These are phyloP conservation scores for Orius laevigatus DNA, from an alignment of 1,140 invertebrate genomes.

Conservation along the genomic window DNA sequence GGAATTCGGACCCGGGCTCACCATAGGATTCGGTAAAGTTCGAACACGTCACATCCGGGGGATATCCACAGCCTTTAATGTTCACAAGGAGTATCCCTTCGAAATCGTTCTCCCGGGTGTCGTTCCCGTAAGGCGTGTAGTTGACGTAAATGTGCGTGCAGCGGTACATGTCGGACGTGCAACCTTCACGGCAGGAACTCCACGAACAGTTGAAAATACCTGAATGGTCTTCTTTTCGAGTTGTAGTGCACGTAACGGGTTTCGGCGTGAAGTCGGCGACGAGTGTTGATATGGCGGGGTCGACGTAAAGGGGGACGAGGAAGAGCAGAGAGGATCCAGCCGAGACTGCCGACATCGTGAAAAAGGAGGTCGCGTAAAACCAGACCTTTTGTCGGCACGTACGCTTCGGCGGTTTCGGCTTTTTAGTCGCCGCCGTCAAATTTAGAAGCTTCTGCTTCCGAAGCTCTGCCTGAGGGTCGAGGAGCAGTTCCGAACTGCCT, in stretches of 20 bases:
- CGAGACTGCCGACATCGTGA: slow-evolving; percentile 59
- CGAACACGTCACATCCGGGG: slow-evolving; percentile 64
- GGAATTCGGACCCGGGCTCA: slow-evolving; percentile 55
- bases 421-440: slow-evolving; percentile 31
- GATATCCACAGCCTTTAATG: slow-evolving; percentile 79
- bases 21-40: slow-evolving; percentile 64
- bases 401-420: slow-evolving; percentile 36
- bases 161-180: slow-evolving; percentile 69
- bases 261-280: slow-evolving; percentile 63
- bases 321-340: slow-evolving; percentile 69
- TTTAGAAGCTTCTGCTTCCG: slow-evolving; percentile 51
- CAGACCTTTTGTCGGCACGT: slow-evolving; percentile 57
- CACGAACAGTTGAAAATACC: slow-evolving; percentile 71
- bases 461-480: slow-evolving; percentile 53
- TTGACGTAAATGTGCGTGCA: slow-evolving; percentile 75
- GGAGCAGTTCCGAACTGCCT: slow-evolving; percentile 68
- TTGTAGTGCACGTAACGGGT: slow-evolving; percentile 61
- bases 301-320: slow-evolving; percentile 73
- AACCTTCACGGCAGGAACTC: slow-evolving; percentile 74
- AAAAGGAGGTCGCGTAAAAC: slow-evolving; percentile 60
- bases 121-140: slow-evolving; percentile 30
- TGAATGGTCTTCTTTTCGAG: slow-evolving; percentile 51
- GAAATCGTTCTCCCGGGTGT: slow-evolving; percentile 2
- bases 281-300: slow-evolving; percentile 75
- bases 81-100: slow-evolving; percentile 58